Evolutionary conservation across 2,888 invertebrate species (phyloP).

Genomic region (Mesoligia furuncula): DNA sequence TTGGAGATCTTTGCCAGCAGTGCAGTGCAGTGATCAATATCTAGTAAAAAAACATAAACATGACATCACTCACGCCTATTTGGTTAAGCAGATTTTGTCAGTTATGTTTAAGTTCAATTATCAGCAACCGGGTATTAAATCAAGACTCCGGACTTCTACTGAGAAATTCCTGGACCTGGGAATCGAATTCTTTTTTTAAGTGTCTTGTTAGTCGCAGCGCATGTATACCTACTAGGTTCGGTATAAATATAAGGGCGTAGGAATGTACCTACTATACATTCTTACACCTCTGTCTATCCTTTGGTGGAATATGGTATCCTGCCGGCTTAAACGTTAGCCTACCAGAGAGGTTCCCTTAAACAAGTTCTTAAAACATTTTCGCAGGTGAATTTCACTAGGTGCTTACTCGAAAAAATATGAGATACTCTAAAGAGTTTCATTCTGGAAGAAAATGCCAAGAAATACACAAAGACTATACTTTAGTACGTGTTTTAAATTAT

Average conservation of each 20-base stretch:
- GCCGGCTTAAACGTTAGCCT: neutral
- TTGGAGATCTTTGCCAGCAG: too few relatives aligned
- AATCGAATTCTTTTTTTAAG: neutral
- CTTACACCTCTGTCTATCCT: neutral
- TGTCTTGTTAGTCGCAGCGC: neutral
- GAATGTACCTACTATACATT: neutral
- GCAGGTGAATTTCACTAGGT: neutral
- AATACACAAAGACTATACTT: neutral
- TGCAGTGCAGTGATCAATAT: too few relatives aligned
- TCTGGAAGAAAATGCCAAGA: neutral
- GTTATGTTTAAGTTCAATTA: neutral
- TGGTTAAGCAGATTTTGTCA: neutral
- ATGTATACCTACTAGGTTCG: neutral
- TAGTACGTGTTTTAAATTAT: constrained; percentile 29
- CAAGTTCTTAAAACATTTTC: neutral
- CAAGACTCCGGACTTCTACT: too few relatives aligned
- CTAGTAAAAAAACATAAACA: neutral
- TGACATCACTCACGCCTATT: neutral
- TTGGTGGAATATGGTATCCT: neutral
- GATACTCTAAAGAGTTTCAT: neutral
- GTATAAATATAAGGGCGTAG: neutral
- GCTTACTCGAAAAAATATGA: neutral
- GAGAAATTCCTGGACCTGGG: neutral
- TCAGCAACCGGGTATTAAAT: neutral
- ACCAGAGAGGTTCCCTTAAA: neutral